Percentiles rank a stretch among this genome's conserved stretches.
Conservation (phyloP, 2,888 invertebrate genomes). For the Noctua fimbriata region DNA sequence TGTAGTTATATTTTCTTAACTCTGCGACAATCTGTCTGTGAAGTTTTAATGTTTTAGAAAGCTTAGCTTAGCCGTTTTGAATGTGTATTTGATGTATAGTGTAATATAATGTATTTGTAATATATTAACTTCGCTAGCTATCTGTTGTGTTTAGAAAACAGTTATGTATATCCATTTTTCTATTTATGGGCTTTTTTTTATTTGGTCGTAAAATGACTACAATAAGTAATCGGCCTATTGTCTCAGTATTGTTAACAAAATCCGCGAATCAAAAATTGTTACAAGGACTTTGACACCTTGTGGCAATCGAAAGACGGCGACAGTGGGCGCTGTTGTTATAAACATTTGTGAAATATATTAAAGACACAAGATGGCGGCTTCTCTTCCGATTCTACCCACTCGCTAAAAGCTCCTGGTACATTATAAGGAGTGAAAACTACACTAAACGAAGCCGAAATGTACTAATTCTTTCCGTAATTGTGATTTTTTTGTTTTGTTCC, state of each 20-base stretch:
- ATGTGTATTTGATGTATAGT: conserved; percentile 75
- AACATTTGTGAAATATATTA: no score
- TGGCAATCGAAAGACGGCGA: background rate
- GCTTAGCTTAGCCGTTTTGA: conserved; percentile 65
- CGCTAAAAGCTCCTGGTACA: no score
- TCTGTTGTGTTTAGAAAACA: conserved; percentile 33
- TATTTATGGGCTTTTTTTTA: background rate
- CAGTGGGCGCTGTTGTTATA: no score
- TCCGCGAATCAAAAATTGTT: background rate
- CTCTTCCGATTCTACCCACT: no score
- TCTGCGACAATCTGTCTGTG: conserved; percentile 47
- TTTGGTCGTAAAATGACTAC: background rate
- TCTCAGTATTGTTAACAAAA: background rate
- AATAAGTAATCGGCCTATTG: background rate
- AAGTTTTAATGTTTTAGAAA: conserved; percentile 53
- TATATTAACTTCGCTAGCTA: conserved; percentile 36
- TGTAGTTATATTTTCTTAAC: conserved; percentile 64
- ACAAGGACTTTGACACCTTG: background rate
- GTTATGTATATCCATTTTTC: background rate
- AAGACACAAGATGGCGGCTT: no score
- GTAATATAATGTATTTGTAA: conserved; percentile 58
- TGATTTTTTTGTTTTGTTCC: no score
- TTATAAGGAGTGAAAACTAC: no score
- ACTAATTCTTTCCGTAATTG: no score
- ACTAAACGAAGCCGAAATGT: no score